Percentiles rank a stretch among this genome's conserved stretches.
phyloP scores from a whole-genome alignment of 2,888 invertebrate genomes.

The Meghimatium bilineatum region DNA sequence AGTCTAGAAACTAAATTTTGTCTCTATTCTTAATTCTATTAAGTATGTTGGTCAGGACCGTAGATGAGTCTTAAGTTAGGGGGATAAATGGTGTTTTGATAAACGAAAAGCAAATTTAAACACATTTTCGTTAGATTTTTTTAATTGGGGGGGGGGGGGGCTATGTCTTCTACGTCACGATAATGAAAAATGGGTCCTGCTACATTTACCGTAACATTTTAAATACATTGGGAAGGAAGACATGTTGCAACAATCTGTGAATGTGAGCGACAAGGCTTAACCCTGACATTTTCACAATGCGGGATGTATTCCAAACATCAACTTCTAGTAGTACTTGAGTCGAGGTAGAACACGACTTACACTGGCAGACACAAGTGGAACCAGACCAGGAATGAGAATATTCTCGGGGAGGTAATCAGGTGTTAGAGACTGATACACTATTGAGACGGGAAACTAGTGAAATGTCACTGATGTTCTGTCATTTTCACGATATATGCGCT shows the following conservation, averaged over 20 bases:
- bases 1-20: too few species aligned
- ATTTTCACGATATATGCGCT: neutral
- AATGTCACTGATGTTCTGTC: neutral
- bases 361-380: slow-evolving; percentile 16
- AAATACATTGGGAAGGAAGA: neutral
- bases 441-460: slow-evolving; percentile 8
- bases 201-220: neutral
- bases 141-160: too few species aligned
- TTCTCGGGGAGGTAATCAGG: neutral
- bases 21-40: too few species aligned
- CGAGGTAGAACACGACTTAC: neutral
- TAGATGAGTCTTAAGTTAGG: too few species aligned
- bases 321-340: neutral
- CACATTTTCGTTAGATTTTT: too few species aligned
- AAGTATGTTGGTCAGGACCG: too few species aligned
- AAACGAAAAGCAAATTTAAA: too few species aligned
- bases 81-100: too few species aligned
- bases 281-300: slow-evolving; percentile 18
- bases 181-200: too few species aligned
- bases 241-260: slow-evolving; percentile 13
- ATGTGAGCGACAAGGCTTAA: neutral
- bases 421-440: slow-evolving; percentile 29
- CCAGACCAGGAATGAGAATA: neutral
- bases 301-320: neutral
- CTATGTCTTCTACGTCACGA: too few species aligned